phyloP scores from a whole-genome alignment of 2,888 invertebrate species.

The Axea sp. region DNA sequence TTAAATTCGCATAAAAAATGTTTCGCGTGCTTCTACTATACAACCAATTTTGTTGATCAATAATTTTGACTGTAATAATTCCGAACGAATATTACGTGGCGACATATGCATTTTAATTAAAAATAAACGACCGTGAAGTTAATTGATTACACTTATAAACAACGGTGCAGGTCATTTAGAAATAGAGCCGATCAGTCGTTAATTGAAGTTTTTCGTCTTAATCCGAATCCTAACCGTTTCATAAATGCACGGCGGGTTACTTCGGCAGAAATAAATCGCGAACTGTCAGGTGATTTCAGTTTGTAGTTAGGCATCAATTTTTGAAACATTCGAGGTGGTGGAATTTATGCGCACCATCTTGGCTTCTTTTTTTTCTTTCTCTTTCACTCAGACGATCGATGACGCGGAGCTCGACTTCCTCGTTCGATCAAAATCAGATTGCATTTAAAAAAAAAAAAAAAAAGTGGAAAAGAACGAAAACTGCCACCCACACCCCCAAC shows the following conservation, averaged over 20 bases:
- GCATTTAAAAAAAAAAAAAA: constrained; percentile 16
- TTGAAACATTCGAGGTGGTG: constrained; percentile 46
- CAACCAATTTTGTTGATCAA: too few species aligned
- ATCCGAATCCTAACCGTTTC: too few species aligned
- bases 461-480: neutral
- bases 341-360: constrained; percentile 62
- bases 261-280: too few species aligned
- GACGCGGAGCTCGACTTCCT: constrained; percentile 67
- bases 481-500: too few species aligned
- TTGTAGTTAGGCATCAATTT: too few species aligned
- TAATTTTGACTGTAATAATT: too few species aligned
- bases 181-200: neutral
- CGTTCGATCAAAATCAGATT: constrained; percentile 62
- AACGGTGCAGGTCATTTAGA: constrained; percentile 7
- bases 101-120: constrained; percentile 13
- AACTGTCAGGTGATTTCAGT: too few species aligned
- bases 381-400: constrained; percentile 65
- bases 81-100: too few species aligned
- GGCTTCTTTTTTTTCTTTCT: constrained; percentile 66
- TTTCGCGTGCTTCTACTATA: too few species aligned
- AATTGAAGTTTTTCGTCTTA: neutral
- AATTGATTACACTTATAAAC: constrained; percentile 27
- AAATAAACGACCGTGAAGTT: constrained; percentile 30
- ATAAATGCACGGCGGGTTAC: too few species aligned
- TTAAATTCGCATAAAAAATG: too few species aligned